phyloP scores from a whole-genome alignment of 1,140 invertebrate genomes.

The Anadara kagoshimensis region DNA sequence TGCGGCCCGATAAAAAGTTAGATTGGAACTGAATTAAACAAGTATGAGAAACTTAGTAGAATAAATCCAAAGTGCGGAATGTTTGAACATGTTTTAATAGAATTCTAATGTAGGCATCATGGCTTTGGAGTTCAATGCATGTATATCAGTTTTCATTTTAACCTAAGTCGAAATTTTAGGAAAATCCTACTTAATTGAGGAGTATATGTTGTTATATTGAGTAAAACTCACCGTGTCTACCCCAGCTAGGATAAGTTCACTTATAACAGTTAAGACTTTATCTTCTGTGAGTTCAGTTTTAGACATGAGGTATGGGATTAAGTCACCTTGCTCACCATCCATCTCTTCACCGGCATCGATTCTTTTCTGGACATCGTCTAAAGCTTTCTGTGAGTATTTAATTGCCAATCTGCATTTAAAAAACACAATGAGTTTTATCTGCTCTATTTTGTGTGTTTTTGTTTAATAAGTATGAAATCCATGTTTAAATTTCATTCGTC shows the following conservation, averaged over 20 bases:
- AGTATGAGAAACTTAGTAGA: no score
- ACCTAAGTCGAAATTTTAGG: not conserved
- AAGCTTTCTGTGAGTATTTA: constrained; percentile 29
- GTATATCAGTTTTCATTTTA: no score
- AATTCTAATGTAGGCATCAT: no score
- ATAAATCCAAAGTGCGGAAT: no score
- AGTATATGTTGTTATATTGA: not conserved
- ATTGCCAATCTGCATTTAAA: constrained; percentile 38
- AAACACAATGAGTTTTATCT: not conserved
- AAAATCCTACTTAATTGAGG: not conserved
- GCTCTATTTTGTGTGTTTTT: not conserved
- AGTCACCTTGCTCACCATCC: constrained; percentile 40
- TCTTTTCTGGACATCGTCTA: constrained; percentile 14
- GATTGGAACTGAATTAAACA: no score
- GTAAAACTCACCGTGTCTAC: constrained; percentile 53
- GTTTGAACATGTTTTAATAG: no score
- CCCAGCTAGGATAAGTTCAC: constrained; percentile 53
- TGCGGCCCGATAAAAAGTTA: no score
- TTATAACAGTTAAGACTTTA: constrained; percentile 42
- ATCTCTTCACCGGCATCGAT: constrained; percentile 4
- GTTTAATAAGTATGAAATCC: not conserved
- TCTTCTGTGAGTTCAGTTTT: constrained; percentile 38
- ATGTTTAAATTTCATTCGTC: no score
- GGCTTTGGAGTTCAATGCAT: no score
- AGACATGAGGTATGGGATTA: constrained; percentile 49